These are phyloP conservation scores for Tineola bisselliella DNA, from an alignment of 2,888 invertebrate genomes.

Conservation along the genomic window DNA sequence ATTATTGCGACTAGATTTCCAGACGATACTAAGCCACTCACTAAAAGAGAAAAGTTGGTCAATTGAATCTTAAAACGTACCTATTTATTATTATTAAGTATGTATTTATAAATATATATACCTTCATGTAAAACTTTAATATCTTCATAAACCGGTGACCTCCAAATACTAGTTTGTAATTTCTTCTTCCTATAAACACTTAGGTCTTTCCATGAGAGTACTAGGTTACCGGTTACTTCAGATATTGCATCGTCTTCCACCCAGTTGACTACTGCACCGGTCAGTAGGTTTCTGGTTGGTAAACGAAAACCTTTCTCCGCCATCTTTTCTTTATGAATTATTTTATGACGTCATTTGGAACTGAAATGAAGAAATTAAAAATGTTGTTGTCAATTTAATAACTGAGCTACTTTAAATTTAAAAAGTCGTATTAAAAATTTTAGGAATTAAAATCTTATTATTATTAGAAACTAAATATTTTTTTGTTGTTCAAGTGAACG, in stretches of 20 bases:
- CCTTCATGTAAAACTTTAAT: constrained; percentile 66
- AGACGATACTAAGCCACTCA: constrained; percentile 73
- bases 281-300: constrained; percentile 54
- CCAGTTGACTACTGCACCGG: constrained; percentile 56
- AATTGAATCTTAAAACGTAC: too few relatives aligned
- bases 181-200: constrained; percentile 61
- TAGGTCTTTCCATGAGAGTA: constrained; percentile 63
- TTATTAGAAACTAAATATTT: too few relatives aligned
- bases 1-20: constrained; percentile 79
- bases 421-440: too few relatives aligned
- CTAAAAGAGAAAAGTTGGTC: constrained; percentile 47
- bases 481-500: too few relatives aligned
- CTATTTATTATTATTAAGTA: not conserved
- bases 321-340: constrained; percentile 30
- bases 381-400: too few relatives aligned
- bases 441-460: too few relatives aligned
- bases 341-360: not conserved
- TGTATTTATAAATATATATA: constrained; percentile 25
- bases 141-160: constrained; percentile 55
- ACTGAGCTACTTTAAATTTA: too few relatives aligned
- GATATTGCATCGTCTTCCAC: constrained; percentile 22
- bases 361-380: not conserved
- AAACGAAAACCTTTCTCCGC: constrained; percentile 35
- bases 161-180: constrained; percentile 56
- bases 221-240: constrained; percentile 41